Evolutionary conservation across 2,888 invertebrate species (phyloP).

Genomic region (Amphiduros pacificus): DNA sequence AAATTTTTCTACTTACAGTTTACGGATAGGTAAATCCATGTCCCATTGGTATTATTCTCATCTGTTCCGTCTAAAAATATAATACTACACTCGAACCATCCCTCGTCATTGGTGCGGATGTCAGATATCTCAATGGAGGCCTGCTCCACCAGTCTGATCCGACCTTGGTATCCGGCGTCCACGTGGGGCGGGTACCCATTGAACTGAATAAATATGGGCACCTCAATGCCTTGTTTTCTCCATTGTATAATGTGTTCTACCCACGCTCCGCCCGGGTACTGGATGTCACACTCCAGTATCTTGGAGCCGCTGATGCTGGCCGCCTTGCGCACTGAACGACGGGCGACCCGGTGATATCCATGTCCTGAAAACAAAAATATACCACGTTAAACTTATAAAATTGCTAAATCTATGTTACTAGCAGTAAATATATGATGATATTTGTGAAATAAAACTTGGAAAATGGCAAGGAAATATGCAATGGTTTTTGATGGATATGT

Average conservation of each 20-base stretch:
- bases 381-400: too few relatives aligned
- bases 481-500: too few relatives aligned
- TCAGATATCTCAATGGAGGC: constrained; percentile 89
- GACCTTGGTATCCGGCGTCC: constrained; percentile 67
- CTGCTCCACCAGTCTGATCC: constrained; percentile 28
- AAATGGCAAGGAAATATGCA: too few relatives aligned
- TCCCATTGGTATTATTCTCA: constrained; percentile 84
- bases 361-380: not conserved
- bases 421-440: too few relatives aligned
- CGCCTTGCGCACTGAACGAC: constrained; percentile 70
- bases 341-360: constrained; percentile 15
- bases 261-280: constrained; percentile 92
- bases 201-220: constrained; percentile 97
- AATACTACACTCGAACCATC: constrained; percentile 95
- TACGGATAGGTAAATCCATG: constrained; percentile 97
- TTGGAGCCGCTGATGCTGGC: constrained; percentile 96
- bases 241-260: constrained; percentile 98
- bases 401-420: too few relatives aligned
- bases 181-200: constrained; percentile 96
- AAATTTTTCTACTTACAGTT: constrained; percentile 72
- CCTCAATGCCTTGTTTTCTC: constrained; percentile 98
- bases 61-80: constrained; percentile 93
- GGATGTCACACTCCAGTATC: constrained; percentile 96
- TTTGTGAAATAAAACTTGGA: too few relatives aligned
- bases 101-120: constrained; percentile 89